Conservation (phyloP, 2,888 invertebrate genomes). For the Rhodophaea formosa region DNA sequence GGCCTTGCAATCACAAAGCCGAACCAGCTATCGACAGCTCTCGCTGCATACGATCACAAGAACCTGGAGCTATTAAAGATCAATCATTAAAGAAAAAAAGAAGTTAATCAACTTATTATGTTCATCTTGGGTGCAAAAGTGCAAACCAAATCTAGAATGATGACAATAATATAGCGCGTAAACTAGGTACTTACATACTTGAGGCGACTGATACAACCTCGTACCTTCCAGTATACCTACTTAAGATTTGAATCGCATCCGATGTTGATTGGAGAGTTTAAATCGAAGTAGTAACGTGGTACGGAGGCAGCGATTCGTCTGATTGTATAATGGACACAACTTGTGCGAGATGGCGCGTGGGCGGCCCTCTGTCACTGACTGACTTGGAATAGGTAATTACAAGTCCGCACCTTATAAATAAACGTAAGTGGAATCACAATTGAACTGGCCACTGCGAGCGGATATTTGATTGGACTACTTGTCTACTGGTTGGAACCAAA, state of each 20-base stretch:
- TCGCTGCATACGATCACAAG: background rate
- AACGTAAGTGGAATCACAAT: constrained; percentile 32
- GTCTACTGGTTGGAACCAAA: constrained; percentile 4
- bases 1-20: constrained; percentile 34
- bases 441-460: constrained; percentile 29
- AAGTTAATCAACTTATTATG: too few species aligned
- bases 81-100: too few species aligned
- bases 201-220: background rate
- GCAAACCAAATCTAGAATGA: background rate
- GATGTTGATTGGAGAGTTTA: constrained; percentile 21
- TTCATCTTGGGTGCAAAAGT: background rate
- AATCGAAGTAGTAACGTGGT: constrained; percentile 34
- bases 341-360: constrained; percentile 70
- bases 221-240: background rate
- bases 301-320: constrained; percentile 65
- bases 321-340: constrained; percentile 74
- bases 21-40: constrained; percentile 28
- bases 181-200: background rate
- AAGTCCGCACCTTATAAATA: constrained; percentile 47
- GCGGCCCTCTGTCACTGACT: constrained; percentile 69
- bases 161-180: background rate
- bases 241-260: background rate
- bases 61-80: background rate
- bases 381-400: constrained; percentile 54
- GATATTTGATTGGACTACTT: constrained; percentile 17